phyloP scores from a whole-genome alignment of 2,888 invertebrate genomes.

The Allacma fusca region DNA sequence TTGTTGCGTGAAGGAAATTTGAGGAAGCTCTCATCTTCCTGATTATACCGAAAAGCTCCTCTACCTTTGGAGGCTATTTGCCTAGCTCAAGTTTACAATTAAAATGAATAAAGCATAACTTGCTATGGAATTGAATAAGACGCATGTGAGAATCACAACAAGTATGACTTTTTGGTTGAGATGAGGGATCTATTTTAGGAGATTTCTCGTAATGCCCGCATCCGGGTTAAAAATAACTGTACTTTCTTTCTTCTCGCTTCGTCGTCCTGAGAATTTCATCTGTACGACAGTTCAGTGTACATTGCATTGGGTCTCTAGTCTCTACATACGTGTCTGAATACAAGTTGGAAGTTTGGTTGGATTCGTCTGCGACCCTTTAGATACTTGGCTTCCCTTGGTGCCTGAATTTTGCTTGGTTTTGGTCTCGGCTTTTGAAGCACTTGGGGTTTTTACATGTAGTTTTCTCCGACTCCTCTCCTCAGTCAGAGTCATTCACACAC shows the following conservation, averaged over 20 bases:
- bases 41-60: neutral
- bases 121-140: slow-evolving; percentile 20
- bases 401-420: slow-evolving; percentile 18
- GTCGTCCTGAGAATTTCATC: slow-evolving; percentile 24
- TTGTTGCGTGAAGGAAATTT: neutral
- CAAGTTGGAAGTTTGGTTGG: slow-evolving; percentile 9
- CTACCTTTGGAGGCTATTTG: slow-evolving; percentile 11
- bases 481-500: slow-evolving; percentile 11
- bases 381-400: slow-evolving; percentile 21
- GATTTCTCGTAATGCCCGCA: slow-evolving; percentile 59
- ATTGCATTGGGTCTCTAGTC: neutral
- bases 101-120: slow-evolving; percentile 27
- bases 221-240: slow-evolving; percentile 59
- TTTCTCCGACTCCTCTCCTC: slow-evolving; percentile 8
- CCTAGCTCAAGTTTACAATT: slow-evolving; percentile 22
- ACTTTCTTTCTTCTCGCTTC: slow-evolving; percentile 47
- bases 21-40: neutral
- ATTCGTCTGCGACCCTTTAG: slow-evolving; percentile 22
- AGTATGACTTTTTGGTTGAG: slow-evolving; percentile 33
- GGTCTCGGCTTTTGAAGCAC: slow-evolving; percentile 3
- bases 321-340: slow-evolving; percentile 2
- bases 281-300: slow-evolving; percentile 5
- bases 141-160: slow-evolving; percentile 18
- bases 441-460: slow-evolving; percentile 21
- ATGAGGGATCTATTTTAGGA: slow-evolving; percentile 56